Percentiles rank a stretch among this genome's conserved stretches.
Evolutionary conservation across 1,140 invertebrate genomes (phyloP).

Genomic region (Musca vetustissima): DNA sequence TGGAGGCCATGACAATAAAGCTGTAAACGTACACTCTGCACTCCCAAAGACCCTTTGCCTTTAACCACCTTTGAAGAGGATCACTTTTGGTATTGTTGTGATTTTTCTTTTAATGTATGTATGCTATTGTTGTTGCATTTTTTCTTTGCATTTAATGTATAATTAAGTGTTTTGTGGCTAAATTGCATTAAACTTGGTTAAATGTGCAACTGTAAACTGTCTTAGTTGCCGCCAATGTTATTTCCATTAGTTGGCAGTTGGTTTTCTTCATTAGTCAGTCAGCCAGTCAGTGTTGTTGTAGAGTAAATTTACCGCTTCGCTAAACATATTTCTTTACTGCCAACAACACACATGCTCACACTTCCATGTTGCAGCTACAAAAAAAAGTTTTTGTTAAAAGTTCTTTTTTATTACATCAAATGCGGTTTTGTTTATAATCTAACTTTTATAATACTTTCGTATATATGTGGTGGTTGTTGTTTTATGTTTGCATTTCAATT

Average conservation of each 20-base stretch:
- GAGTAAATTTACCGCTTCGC: constrained; percentile 10
- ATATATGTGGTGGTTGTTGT: not conserved
- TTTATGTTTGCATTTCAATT: constrained; percentile 18
- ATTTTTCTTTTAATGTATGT: not conserved
- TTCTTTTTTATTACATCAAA: constrained; percentile 19
- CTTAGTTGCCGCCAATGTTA: not conserved
- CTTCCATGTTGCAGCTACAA: not conserved
- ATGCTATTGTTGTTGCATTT: constrained; percentile 5
- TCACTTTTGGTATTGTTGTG: not conserved
- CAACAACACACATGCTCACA: constrained; percentile 6
- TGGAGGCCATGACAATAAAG: too few species aligned
- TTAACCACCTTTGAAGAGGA: too few species aligned
- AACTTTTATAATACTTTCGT: too few species aligned
- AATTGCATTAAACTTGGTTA: constrained; percentile 56
- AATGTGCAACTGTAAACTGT: constrained; percentile 43
- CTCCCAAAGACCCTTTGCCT: too few species aligned
- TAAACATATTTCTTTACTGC: too few species aligned
- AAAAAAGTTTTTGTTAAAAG: not conserved
- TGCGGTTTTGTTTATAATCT: not conserved
- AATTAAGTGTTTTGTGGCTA: constrained; percentile 55
- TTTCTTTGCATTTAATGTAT: constrained; percentile 37
- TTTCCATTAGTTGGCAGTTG: constrained; percentile 3
- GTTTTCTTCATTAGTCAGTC: constrained; percentile 4
- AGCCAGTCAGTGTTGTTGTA: not conserved
- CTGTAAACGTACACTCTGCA: too few species aligned